A percentile compares a stretch with the other conserved stretches of the same genome.
Conservation (phyloP, 2,797 vertebrate genomes). For the Furcifer pardalis region DNA sequence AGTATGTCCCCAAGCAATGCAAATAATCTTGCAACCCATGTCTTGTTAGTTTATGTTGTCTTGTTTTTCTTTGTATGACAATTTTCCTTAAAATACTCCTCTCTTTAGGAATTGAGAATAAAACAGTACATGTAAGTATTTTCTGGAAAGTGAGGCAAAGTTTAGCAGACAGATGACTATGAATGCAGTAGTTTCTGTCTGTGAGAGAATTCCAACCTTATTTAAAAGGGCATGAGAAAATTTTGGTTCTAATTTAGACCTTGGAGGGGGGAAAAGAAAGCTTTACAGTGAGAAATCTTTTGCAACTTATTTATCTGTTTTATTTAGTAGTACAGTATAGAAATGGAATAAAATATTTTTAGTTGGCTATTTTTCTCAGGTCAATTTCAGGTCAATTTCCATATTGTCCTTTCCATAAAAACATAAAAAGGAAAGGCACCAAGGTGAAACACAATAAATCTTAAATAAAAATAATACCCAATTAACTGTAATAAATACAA, state of each 20-base stretch:
- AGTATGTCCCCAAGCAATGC: background rate
- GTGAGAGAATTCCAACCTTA: slow-evolving; percentile 69
- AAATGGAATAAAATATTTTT: background rate
- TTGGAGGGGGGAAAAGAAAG: slow-evolving; percentile 12
- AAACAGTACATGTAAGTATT: slow-evolving; percentile 5
- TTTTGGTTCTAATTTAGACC: slow-evolving; percentile 52
- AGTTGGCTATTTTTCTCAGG: background rate
- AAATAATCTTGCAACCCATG: background rate
- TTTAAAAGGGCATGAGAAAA: slow-evolving; percentile 71
- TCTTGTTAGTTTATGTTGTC: background rate
- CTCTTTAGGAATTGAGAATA: background rate
- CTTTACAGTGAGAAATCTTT: slow-evolving; percentile 41
- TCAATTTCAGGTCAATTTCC: background rate
- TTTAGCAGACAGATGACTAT: background rate
- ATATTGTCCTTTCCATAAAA: background rate
- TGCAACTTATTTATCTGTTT: slow-evolving; percentile 50
- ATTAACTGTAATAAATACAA: background rate
- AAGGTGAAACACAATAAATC: background rate
- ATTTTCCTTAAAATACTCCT: background rate
- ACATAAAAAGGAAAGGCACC: background rate
- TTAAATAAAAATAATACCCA: background rate
- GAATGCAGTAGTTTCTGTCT: slow-evolving; percentile 4
- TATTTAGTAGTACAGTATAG: slow-evolving; percentile 46
- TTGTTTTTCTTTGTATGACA: background rate
- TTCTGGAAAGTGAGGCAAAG: slow-evolving; percentile 11